phyloP scores from a whole-genome alignment of 1,140 invertebrate genomes.

The Drosophila kepulauana region DNA sequence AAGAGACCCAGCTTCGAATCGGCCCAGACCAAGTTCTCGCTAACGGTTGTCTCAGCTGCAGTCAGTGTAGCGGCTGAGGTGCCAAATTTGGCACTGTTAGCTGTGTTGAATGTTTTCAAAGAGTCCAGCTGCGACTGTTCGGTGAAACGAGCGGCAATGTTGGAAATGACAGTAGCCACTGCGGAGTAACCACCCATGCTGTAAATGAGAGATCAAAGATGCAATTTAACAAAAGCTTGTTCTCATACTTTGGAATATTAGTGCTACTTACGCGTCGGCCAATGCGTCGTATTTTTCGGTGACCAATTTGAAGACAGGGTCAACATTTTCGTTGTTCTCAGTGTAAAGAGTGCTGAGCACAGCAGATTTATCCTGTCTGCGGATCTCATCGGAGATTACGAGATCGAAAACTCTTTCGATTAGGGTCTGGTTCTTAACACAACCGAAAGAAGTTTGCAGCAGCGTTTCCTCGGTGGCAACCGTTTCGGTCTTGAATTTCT shows the following conservation, averaged over 20 bases:
- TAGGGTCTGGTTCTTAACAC: constrained; percentile 85
- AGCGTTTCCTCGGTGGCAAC: constrained; percentile 86
- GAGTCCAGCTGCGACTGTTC: constrained; percentile 81
- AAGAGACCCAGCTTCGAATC: constrained; percentile 50
- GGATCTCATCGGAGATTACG: constrained; percentile 77
- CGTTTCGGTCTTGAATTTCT: constrained; percentile 85
- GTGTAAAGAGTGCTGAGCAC: constrained; percentile 85
- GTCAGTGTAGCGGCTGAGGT: constrained; percentile 52
- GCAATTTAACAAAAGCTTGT: constrained; percentile 1
- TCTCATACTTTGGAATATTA: background rate
- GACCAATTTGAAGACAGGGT: constrained; percentile 86
- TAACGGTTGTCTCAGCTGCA: constrained; percentile 53
- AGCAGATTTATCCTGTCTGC: constrained; percentile 82
- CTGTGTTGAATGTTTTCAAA: constrained; percentile 61
- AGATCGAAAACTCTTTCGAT: constrained; percentile 75
- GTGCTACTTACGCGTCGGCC: constrained; percentile 85
- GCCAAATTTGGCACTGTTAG: constrained; percentile 59
- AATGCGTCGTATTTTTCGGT: constrained; percentile 76
- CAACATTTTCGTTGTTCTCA: constrained; percentile 84
- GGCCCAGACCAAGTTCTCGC: constrained; percentile 66
- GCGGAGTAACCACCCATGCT: constrained; percentile 83
- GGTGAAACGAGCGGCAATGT: constrained; percentile 85
- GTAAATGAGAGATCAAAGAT: constrained; percentile 17
- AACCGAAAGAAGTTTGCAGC: constrained; percentile 87
- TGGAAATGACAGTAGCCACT: constrained; percentile 84